A percentile compares a stretch with the other conserved stretches of the same genome.
These are phyloP conservation scores for Drosophila bifasciata DNA, from an alignment of 1,140 invertebrate genomes.

Conservation along the genomic window DNA sequence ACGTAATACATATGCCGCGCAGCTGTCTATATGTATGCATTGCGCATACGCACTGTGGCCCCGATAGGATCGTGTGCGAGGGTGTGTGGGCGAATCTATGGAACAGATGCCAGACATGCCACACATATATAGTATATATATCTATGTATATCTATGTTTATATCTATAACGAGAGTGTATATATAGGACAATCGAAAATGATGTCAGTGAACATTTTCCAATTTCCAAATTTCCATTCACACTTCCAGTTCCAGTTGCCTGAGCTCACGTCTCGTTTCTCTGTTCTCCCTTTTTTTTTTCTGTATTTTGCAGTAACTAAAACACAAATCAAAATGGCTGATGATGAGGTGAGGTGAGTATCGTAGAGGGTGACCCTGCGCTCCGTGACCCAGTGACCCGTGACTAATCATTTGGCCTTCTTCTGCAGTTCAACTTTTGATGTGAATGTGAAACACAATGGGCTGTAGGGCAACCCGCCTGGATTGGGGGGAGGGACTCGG, in stretches of 20 bases:
- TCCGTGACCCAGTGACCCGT: not conserved
- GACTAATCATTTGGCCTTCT: conserved; percentile 23
- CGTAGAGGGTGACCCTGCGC: conserved; percentile 1
- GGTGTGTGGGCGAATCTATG: conserved; percentile 32
- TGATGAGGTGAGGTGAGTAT: conserved; percentile 94
- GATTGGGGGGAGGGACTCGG: too few species aligned
- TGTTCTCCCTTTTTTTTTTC: conserved; percentile 33
- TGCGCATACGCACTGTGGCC: conserved; percentile 73
- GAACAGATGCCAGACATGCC: conserved; percentile 15
- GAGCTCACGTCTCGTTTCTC: conserved; percentile 34
- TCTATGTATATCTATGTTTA: conserved; percentile 7
- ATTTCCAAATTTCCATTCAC: conserved; percentile 1
- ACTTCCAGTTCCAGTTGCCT: conserved; percentile 37
- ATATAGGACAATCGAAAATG: conserved; percentile 51
- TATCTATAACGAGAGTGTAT: conserved; percentile 11
- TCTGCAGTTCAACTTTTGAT: conserved; percentile 26
- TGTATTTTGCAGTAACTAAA: conserved; percentile 75
- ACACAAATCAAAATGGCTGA: conserved; percentile 90
- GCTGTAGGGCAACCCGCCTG: too few species aligned
- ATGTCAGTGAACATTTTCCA: conserved; percentile 49
- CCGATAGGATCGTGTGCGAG: not conserved
- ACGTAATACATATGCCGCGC: conserved; percentile 63
- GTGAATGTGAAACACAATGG: not conserved
- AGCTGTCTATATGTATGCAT: conserved; percentile 35
- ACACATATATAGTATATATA: not conserved